phyloP scores from a whole-genome alignment of 1,140 invertebrate species.

The Mizuhopecten yessoensis region DNA sequence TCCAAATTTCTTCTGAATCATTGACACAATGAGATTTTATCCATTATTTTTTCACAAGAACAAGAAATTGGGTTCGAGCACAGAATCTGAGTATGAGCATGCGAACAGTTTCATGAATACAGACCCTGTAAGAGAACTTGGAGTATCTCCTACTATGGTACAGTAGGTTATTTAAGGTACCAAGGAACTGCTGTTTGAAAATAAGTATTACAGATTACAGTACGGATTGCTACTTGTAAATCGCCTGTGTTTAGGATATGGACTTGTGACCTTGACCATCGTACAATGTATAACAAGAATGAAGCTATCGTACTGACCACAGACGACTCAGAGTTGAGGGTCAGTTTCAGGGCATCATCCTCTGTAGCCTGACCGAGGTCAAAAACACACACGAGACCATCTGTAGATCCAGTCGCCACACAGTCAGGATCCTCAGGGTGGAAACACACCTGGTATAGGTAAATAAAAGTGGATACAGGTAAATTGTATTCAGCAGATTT shows the following conservation, averaged over 20 bases:
- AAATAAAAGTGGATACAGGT: neutral
- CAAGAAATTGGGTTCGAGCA: too few relatives aligned
- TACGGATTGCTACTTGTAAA: neutral
- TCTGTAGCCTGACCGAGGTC: conserved; percentile 90
- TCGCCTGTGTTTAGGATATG: neutral
- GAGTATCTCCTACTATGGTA: too few relatives aligned
- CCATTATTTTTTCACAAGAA: too few relatives aligned
- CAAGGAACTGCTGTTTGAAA: too few relatives aligned
- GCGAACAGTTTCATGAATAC: too few relatives aligned
- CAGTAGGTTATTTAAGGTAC: too few relatives aligned
- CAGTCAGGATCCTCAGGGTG: conserved; percentile 88
- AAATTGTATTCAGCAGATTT: too few relatives aligned
- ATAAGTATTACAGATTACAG: too few relatives aligned
- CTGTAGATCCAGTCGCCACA: conserved; percentile 90
- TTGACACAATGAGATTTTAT: too few relatives aligned
- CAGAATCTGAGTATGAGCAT: too few relatives aligned
- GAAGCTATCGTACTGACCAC: conserved; percentile 85
- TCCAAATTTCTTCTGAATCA: too few relatives aligned
- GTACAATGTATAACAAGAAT: neutral
- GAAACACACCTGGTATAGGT: conserved; percentile 87
- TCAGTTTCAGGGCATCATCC: conserved; percentile 91
- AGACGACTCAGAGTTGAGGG: conserved; percentile 92
- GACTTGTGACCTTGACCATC: neutral
- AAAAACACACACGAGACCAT: conserved; percentile 94
- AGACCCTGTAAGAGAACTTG: too few relatives aligned